Base-by-base conservation (phyloP, 2,888 invertebrate species). In the Smittia aterrima region DNA sequence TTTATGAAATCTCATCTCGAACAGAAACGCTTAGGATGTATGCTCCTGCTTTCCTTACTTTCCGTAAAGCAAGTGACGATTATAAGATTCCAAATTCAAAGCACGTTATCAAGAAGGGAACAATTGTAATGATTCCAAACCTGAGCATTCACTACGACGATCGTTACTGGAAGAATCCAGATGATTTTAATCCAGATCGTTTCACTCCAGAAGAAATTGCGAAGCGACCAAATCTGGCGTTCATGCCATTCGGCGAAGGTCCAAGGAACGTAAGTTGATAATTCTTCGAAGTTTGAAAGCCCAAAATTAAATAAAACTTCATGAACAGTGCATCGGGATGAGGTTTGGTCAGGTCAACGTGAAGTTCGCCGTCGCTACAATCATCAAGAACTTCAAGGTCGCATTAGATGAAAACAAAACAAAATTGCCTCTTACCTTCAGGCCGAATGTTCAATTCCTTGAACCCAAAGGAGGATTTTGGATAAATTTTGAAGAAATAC, bases 301-400 rank as follows among this genome's bases (percentile, higher is more conserved):
- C 20, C 6, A 9, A 40, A 40, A 9, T 40, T 40, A 40, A 40
- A 38, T 38, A 7, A 38, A 7, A n/a, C n/a, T n/a, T n/a, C n/a
- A n/a, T 47, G 11, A 47, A n/a, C 7, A 16, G 4, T 47, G 9
- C 20, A 1, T 71, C n/a, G n/a, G n/a, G 4, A 38, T 38, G 4
- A 58, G 76, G 13, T 76, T 76, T 41, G 76, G 62, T n/a, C 20
- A 74, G 7, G 27, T 75, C 7, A 75, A 75, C 62, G 71, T 72
- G 6, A 76, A 76, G 74, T 58, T 75, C 40, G 76, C 71, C 11
- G 9, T 76, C 16, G 67, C 75, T 1, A 74, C 66, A 54, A 25
- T 75, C 1, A 32, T 76, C 16, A 66, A 66, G 38, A 75, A 76
- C 53, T 76, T 75, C 47, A 71, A 73, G 53, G 62, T 76, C 18